Conservation (phyloP, 2,888 invertebrate genomes). For the Deroplatys truncata region DNA sequence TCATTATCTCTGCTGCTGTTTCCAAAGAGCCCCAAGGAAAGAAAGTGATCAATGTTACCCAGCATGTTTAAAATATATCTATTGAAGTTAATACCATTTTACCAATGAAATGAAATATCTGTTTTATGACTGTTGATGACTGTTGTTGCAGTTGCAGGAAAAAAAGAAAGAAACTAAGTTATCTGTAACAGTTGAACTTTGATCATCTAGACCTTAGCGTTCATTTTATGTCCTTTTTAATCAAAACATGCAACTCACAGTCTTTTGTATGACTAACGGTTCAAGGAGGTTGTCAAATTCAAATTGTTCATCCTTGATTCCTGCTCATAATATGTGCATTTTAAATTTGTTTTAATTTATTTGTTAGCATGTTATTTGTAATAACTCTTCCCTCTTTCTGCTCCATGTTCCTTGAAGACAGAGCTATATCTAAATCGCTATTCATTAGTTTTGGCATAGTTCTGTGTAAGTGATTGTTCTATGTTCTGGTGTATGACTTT, state of each 20-base stretch:
- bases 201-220: background rate
- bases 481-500: background rate
- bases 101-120: background rate
- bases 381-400: background rate
- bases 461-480: background rate
- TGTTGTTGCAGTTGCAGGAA: background rate
- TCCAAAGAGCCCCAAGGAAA: background rate
- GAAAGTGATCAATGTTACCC: background rate
- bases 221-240: background rate
- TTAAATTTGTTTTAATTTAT: background rate
- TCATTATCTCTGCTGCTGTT: background rate
- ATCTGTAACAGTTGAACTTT: background rate
- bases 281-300: background rate
- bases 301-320: background rate
- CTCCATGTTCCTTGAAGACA: background rate
- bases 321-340: background rate
- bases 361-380: background rate
- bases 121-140: too few relatives aligned
- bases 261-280: background rate
- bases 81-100: too few relatives aligned
- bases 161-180: background rate
- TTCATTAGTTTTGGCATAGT: background rate
- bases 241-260: background rate
- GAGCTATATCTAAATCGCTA: background rate
- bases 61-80: too few relatives aligned